Conservation (phyloP, 2,888 invertebrate species). For the Aplocera efformata region DNA sequence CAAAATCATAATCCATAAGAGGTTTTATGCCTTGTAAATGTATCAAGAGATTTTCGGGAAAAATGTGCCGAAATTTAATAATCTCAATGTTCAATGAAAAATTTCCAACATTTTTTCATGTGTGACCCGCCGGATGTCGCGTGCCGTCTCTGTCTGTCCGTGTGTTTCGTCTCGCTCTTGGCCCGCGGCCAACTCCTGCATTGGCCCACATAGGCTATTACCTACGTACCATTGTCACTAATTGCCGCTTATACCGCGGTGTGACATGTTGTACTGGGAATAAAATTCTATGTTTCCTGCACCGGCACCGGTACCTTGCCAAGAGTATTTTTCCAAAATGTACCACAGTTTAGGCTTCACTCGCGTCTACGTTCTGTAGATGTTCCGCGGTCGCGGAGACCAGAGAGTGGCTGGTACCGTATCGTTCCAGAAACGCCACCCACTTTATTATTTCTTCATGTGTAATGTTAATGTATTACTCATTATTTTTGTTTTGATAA, state of each 20-base stretch:
- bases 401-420: no score
- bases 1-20: no score
- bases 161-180: constrained; percentile 31
- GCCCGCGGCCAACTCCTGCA: constrained; percentile 45
- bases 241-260: constrained; percentile 56
- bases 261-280: constrained; percentile 38
- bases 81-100: constrained; percentile 40
- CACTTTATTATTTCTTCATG: no score
- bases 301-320: background rate
- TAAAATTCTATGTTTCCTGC: constrained; percentile 33
- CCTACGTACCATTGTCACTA: constrained; percentile 59
- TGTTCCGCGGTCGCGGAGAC: no score
- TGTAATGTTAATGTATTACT: no score
- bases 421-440: no score
- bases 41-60: no score
- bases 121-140: background rate
- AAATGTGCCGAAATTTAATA: background rate
- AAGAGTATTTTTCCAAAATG: no score
- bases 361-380: no score
- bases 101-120: constrained; percentile 35
- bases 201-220: constrained; percentile 52
- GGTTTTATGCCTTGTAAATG: no score
- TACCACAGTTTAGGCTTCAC: no score
- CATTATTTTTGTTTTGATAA: no score
- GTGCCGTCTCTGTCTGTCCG: constrained; percentile 7